Conservation (phyloP, 2,797 vertebrate species). For the Anomalospiza imberbis region DNA sequence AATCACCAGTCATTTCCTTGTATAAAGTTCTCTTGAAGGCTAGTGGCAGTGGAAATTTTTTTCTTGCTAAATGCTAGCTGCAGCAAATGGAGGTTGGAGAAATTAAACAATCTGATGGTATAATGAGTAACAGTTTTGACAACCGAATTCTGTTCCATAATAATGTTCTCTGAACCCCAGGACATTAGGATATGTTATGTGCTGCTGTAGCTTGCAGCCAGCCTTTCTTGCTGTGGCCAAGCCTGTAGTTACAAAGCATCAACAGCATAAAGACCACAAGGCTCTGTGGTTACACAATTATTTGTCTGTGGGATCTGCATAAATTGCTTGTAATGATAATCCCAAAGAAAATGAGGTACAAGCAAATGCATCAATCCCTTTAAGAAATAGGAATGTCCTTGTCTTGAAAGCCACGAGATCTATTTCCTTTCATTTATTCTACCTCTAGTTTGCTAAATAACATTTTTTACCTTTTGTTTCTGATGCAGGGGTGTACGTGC, state of each 20-base stretch:
- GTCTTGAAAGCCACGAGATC: neutral
- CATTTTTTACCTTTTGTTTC: neutral
- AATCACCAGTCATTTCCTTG: neutral
- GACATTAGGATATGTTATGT: neutral
- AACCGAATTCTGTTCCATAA: neutral
- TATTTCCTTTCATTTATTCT: neutral
- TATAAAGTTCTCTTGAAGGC: neutral
- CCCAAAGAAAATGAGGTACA: neutral
- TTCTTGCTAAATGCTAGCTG: neutral
- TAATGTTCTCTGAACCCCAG: neutral
- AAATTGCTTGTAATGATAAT: neutral
- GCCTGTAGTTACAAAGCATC: neutral
- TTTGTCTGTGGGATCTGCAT: neutral
- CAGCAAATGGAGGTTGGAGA: neutral
- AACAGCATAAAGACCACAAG: neutral
- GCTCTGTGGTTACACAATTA: neutral
- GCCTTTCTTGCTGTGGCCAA: neutral
- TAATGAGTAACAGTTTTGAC: neutral
- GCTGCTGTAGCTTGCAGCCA: neutral
- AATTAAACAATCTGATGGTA: neutral
- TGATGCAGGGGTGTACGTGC: neutral
- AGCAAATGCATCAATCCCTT: neutral
- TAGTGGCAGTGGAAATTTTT: neutral
- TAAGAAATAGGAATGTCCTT: neutral
- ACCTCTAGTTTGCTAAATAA: neutral